Evolutionary conservation across 2,888 invertebrate species (phyloP).

Genomic region (Drosophila planitibia): DNA sequence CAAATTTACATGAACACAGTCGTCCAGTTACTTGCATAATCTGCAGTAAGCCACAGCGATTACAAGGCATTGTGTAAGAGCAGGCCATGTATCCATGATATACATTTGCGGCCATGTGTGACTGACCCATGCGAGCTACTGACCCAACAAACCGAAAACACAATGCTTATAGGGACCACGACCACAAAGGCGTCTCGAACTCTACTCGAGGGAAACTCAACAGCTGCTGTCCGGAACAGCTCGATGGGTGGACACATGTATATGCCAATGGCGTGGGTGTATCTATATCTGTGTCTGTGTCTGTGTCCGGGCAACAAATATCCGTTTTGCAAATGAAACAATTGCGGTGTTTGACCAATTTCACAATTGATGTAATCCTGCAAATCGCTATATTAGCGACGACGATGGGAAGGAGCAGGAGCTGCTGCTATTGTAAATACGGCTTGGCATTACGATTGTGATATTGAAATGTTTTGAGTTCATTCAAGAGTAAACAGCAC

Average conservation of each 20-base stretch:
- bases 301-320: slow-evolving; percentile 74
- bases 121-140: slow-evolving; percentile 39
- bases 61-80: slow-evolving; percentile 74
- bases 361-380: slow-evolving; percentile 83
- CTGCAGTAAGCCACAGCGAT: slow-evolving; percentile 82
- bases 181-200: slow-evolving; percentile 45
- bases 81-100: slow-evolving; percentile 51
- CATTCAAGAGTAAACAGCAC: slow-evolving; percentile 84
- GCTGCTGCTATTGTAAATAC: slow-evolving; percentile 23
- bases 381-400: slow-evolving; percentile 77
- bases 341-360: slow-evolving; percentile 84
- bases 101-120: slow-evolving; percentile 43
- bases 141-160: slow-evolving; percentile 29
- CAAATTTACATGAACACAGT: slow-evolving; percentile 25
- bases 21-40: slow-evolving; percentile 82
- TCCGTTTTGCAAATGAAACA: slow-evolving; percentile 85
- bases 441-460: slow-evolving; percentile 68
- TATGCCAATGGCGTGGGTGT: slow-evolving; percentile 45
- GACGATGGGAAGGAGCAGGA: slow-evolving; percentile 22
- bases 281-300: slow-evolving; percentile 23
- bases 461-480: slow-evolving; percentile 81
- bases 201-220: slow-evolving; percentile 74
- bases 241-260: slow-evolving; percentile 4
- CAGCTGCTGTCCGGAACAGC: slow-evolving; percentile 60
- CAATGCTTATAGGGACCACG: slow-evolving; percentile 30